A percentile compares a stretch with the other conserved stretches of the same genome.
These are phyloP conservation scores for Forbesichthys agassizii DNA, from an alignment of 2,113 vertebrate genomes.

Conservation along the genomic window DNA sequence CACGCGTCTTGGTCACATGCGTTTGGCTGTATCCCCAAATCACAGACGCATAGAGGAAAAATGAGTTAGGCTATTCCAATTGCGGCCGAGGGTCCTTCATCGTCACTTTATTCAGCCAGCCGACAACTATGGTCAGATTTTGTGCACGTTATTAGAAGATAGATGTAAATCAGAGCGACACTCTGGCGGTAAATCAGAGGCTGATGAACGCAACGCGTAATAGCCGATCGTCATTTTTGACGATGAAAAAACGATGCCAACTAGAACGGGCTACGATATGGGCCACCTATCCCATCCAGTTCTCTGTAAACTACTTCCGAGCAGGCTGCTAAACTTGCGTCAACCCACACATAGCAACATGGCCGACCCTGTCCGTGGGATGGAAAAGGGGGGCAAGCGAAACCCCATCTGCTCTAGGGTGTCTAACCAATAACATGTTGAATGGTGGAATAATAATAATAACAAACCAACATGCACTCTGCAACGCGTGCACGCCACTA, in stretches of 20 bases:
- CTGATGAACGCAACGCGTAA: neutral
- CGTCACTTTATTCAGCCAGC: constrained; percentile 54
- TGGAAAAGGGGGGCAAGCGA: constrained; percentile 56
- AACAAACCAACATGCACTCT: too few species aligned
- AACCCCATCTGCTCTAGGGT: constrained; percentile 33
- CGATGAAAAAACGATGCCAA: neutral
- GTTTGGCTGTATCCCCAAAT: constrained; percentile 5
- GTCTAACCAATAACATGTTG: neutral
- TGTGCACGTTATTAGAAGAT: neutral
- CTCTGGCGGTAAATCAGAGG: constrained; percentile 32
- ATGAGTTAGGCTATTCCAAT: constrained; percentile 48
- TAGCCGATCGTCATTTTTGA: constrained; percentile 19
- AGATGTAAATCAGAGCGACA: constrained; percentile 45
- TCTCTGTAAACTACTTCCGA: constrained; percentile 57
- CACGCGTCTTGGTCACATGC: constrained; percentile 19
- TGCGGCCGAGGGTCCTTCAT: constrained; percentile 55
- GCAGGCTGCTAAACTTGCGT: constrained; percentile 59
- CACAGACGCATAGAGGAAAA: constrained; percentile 18
- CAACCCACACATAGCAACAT: constrained; percentile 69
- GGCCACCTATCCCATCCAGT: constrained; percentile 43
- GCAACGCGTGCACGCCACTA: too few species aligned
- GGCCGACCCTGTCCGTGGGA: constrained; percentile 65
- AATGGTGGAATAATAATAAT: neutral
- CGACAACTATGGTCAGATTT: constrained; percentile 22
- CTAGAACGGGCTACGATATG: neutral